phyloP scores from a whole-genome alignment of 2,797 vertebrate genomes.

The Cirrhinus mrigala region DNA sequence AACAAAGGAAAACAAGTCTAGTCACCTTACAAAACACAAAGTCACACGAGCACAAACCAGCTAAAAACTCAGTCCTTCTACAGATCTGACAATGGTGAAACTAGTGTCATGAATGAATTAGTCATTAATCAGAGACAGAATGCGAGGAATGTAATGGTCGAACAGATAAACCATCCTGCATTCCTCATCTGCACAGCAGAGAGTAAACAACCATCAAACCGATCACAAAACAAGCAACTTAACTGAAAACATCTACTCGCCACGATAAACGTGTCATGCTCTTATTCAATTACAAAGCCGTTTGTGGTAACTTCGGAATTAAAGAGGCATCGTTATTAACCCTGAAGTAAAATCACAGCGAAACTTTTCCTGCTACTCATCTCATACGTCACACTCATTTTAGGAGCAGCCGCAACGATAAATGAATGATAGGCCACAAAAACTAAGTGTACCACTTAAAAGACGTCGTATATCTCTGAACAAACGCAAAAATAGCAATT shows the following conservation, averaged over 20 bases:
- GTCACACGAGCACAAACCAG: background rate
- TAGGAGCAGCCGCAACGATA: background rate
- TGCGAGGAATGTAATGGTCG: constrained; percentile 65
- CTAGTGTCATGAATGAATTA: background rate
- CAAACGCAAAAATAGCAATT: background rate
- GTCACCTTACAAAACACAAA: background rate
- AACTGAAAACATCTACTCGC: background rate
- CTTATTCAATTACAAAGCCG: background rate
- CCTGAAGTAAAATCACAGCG: background rate
- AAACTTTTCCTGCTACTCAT: background rate
- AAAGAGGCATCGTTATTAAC: background rate
- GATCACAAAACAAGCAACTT: background rate
- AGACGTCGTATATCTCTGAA: background rate
- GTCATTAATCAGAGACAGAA: constrained; percentile 36
- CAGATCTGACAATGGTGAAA: background rate
- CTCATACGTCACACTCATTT: constrained; percentile 14
- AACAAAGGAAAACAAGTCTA: background rate
- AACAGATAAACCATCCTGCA: constrained; percentile 19
- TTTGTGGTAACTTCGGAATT: background rate
- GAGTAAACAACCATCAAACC: constrained; percentile 11
- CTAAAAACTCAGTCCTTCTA: background rate
- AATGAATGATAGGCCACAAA: constrained; percentile 8
- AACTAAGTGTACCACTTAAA: background rate
- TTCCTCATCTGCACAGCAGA: background rate
- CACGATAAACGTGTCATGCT: background rate